Percentiles rank a stretch among this genome's conserved stretches.
Evolutionary conservation across 2,888 invertebrate genomes (phyloP).

Genomic region (Noctuana brunneofusca): DNA sequence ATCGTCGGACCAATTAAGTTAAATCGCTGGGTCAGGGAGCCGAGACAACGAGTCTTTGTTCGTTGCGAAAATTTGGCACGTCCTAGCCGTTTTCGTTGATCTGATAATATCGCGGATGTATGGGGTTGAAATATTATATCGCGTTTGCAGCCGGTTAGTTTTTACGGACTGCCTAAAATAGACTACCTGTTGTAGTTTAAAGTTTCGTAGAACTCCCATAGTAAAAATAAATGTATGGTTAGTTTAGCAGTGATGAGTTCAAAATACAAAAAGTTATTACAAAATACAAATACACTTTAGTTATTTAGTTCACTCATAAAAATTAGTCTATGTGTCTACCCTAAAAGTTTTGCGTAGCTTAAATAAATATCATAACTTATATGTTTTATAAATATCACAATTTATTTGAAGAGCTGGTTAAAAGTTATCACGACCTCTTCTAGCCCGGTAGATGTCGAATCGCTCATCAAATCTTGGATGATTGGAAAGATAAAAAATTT

Average conservation of each 20-base stretch:
- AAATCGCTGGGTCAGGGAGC: slow-evolving; percentile 46
- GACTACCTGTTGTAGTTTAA: slow-evolving; percentile 3
- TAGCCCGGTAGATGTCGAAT: no score
- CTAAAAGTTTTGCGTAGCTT: no score
- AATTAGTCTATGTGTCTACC: no score
- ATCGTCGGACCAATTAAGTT: slow-evolving; percentile 68
- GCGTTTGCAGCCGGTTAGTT: background rate
- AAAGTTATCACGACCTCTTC: no score
- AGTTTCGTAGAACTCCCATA: background rate
- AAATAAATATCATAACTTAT: no score
- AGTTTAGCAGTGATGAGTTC: background rate
- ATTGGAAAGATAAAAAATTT: no score
- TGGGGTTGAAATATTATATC: slow-evolving; percentile 21
- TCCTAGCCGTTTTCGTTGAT: slow-evolving; percentile 60
- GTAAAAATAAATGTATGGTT: background rate
- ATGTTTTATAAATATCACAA: no score
- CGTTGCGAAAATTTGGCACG: slow-evolving; percentile 67
- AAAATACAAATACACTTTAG: no score
- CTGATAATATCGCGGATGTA: slow-evolving; percentile 50
- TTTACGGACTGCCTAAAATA: background rate
- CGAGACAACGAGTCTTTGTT: slow-evolving; percentile 64
- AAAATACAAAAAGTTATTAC: no score
- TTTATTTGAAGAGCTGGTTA: no score
- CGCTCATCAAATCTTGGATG: no score
- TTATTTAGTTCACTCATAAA: no score